A percentile compares a stretch with the other conserved stretches of the same genome.
phyloP scores from a whole-genome alignment of 2,113 vertebrate genomes.

The Alces alces region DNA sequence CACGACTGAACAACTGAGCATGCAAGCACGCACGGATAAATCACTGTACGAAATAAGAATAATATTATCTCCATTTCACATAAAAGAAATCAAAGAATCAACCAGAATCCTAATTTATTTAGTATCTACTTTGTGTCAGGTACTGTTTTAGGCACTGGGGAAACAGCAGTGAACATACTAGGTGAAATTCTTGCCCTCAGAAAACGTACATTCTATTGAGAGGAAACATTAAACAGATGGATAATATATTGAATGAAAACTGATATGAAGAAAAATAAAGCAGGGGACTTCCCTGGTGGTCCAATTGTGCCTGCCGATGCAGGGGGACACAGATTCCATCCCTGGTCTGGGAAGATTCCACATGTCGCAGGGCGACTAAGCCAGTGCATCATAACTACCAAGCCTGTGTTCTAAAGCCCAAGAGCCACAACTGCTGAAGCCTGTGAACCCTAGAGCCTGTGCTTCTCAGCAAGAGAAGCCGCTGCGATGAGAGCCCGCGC shows the following conservation, averaged over 20 bases:
- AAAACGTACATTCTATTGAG: not conserved
- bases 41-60: not conserved
- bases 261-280: not conserved
- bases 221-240: not conserved
- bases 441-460: not conserved
- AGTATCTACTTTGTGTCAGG: not conserved
- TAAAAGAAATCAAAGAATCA: not conserved
- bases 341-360: not conserved
- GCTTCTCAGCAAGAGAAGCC: not conserved
- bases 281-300: not conserved
- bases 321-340: not conserved
- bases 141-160: not conserved
- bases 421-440: not conserved
- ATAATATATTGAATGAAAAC: not conserved
- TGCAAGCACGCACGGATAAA: not conserved
- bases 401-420: not conserved
- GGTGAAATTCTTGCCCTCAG: not conserved
- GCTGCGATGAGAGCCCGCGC: fast-evolving
- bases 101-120: not conserved
- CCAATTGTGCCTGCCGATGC: not conserved
- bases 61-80: not conserved
- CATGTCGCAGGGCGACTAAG: not conserved
- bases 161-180: not conserved
- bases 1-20: not conserved
- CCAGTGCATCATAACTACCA: not conserved